Percentiles rank a stretch among this genome's conserved stretches.
Conservation (phyloP, 2,113 vertebrate genomes). For the Leucoraja erinaceus region DNA sequence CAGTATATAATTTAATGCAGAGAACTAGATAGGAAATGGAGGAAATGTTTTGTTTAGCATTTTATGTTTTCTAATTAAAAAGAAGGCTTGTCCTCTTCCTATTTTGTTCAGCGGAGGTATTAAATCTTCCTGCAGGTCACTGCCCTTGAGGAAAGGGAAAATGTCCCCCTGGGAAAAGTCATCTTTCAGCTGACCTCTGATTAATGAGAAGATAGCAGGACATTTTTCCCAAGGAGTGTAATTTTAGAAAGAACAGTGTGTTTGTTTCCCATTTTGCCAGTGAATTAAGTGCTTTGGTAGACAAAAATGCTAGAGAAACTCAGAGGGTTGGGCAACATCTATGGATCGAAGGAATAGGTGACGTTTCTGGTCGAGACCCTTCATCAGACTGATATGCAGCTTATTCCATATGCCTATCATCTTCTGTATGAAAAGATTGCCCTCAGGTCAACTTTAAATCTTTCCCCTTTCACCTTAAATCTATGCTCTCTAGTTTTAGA, state of each 20-base stretch:
- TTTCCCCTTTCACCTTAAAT: too few relatives aligned
- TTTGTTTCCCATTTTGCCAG: background rate
- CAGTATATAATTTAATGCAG: background rate
- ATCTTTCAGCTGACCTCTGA: background rate
- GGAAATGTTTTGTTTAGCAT: background rate
- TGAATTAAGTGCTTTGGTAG: background rate
- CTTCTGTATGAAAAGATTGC: too few relatives aligned
- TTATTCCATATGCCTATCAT: too few relatives aligned
- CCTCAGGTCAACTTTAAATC: too few relatives aligned
- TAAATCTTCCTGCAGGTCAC: background rate
- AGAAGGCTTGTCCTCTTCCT: background rate
- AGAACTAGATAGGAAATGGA: background rate
- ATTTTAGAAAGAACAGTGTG: slow-evolving; percentile 15
- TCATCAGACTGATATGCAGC: too few relatives aligned
- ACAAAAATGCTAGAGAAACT: too few relatives aligned
- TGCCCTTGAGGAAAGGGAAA: background rate
- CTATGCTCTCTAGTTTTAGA: too few relatives aligned
- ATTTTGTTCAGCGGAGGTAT: background rate
- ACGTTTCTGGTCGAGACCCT: too few relatives aligned
- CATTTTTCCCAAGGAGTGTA: slow-evolving; percentile 1
- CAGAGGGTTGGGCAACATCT: too few relatives aligned
- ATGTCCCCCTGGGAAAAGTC: background rate
- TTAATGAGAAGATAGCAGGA: background rate
- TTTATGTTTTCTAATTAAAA: background rate
- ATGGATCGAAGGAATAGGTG: too few relatives aligned